Percentiles rank a stretch among this genome's conserved stretches.
phyloP scores from a whole-genome alignment of 2,888 invertebrate genomes.

The Geophilus truncorum region DNA sequence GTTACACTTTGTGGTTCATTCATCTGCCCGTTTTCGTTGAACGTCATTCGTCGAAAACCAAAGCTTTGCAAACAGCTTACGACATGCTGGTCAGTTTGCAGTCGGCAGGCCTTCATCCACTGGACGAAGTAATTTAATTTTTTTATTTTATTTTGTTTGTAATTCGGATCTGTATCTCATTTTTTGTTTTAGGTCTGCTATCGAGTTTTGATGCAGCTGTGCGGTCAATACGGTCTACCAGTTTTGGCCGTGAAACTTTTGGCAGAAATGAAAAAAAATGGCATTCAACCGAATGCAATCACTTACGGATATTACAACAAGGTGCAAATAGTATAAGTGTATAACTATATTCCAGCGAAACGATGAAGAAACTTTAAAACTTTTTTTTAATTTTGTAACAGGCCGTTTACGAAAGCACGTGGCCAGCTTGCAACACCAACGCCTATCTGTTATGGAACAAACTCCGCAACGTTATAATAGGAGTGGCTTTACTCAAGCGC shows the following conservation, averaged over 20 bases:
- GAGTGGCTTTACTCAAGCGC: conserved; percentile 79
- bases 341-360: no score
- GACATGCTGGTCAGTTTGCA: conserved; percentile 83
- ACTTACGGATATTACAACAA: conserved; percentile 87
- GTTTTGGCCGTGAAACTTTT: conserved; percentile 80
- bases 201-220: conserved; percentile 96
- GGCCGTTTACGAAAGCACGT: conserved; percentile 84
- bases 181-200: no score
- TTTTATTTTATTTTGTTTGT: no score
- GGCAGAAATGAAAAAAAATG: conserved; percentile 53
- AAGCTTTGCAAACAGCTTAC: conserved; percentile 73
- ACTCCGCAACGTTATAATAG: conserved; percentile 82
- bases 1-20: conserved; percentile 83
- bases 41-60: conserved; percentile 64
- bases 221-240: conserved; percentile 89
- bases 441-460: conserved; percentile 89
- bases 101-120: conserved; percentile 69
- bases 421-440: conserved; percentile 73
- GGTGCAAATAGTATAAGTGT: conserved; percentile 49
- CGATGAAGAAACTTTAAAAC: no score
- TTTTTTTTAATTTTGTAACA: no score
- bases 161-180: no score
- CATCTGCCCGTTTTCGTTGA: conserved; percentile 81
- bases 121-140: no score
- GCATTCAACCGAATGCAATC: conserved; percentile 92